Conservation (phyloP, 2,888 invertebrate genomes). For the Stenurella melanura region DNA sequence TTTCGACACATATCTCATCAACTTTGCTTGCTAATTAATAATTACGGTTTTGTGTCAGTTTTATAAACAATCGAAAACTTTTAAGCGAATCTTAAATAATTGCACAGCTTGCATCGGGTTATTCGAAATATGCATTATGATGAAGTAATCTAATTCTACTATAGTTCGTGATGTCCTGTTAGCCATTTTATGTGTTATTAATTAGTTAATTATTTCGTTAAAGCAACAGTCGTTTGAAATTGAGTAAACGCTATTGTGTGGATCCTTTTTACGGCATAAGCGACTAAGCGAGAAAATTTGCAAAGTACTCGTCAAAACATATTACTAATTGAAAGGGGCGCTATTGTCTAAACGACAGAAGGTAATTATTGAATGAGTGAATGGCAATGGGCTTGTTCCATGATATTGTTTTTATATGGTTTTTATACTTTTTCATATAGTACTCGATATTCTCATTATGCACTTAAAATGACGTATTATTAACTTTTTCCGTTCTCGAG, state of each 20-base stretch:
- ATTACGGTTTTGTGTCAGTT: not conserved
- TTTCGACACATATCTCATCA: constrained; percentile 2
- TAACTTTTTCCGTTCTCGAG: too few relatives aligned
- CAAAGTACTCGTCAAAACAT: not conserved
- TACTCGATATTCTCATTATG: too few relatives aligned
- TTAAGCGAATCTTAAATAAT: not conserved
- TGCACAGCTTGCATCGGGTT: not conserved
- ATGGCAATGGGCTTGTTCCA: too few relatives aligned
- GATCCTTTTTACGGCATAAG: not conserved
- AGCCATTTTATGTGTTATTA: not conserved
- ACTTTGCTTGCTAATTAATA: constrained; percentile 6
- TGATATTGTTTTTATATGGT: too few relatives aligned
- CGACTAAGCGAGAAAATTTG: not conserved
- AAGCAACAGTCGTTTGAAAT: not conserved
- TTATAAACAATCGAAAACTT: not conserved
- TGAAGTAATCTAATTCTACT: not conserved
- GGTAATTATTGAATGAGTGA: too few relatives aligned
- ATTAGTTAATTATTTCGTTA: not conserved
- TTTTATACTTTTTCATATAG: too few relatives aligned
- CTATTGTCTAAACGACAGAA: too few relatives aligned
- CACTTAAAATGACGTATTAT: too few relatives aligned
- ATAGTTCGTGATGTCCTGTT: not conserved
- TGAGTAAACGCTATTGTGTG: constrained; percentile 1
- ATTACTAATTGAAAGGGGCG: not conserved
- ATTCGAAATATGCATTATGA: constrained; percentile 3